Conservation (phyloP, 1,140 invertebrate genomes). For the Magallana angulata region DNA sequence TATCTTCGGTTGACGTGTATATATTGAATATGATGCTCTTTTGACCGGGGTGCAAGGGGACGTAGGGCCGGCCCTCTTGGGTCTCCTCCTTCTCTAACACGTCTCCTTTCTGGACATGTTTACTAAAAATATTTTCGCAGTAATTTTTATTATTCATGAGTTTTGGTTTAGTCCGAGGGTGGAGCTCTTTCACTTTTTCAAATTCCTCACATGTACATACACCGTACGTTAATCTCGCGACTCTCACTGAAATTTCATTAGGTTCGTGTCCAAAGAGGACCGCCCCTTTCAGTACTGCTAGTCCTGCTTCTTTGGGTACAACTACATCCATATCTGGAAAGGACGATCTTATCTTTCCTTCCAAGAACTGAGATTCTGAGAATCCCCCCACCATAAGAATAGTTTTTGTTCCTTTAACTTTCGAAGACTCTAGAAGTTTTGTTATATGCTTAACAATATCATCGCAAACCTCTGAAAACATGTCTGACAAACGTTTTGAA, state of each 20-base stretch:
- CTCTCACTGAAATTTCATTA: conserved; percentile 48
- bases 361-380: conserved; percentile 61
- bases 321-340: conserved; percentile 53
- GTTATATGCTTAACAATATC: conserved; percentile 55
- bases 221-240: conserved; percentile 59
- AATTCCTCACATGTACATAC: conserved; percentile 46
- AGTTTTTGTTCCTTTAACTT: conserved; percentile 46
- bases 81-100: conserved; percentile 51
- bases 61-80: conserved; percentile 22
- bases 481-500: conserved; percentile 43
- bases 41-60: conserved; percentile 3
- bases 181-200: not conserved
- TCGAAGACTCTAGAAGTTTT: conserved; percentile 47
- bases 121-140: conserved; percentile 57
- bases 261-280: conserved; percentile 61
- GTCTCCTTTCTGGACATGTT: conserved; percentile 58
- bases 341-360: conserved; percentile 42
- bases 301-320: conserved; percentile 61
- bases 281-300: conserved; percentile 63
- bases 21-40: conserved; percentile 21
- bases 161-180: conserved; percentile 25
- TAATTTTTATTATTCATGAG: conserved; percentile 41
- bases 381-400: conserved; percentile 65
- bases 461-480: conserved; percentile 53
- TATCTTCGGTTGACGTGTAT: conserved; percentile 34